Base-by-base conservation (phyloP, 2,888 invertebrate species). In the Pristionchus japonicus region DNA sequence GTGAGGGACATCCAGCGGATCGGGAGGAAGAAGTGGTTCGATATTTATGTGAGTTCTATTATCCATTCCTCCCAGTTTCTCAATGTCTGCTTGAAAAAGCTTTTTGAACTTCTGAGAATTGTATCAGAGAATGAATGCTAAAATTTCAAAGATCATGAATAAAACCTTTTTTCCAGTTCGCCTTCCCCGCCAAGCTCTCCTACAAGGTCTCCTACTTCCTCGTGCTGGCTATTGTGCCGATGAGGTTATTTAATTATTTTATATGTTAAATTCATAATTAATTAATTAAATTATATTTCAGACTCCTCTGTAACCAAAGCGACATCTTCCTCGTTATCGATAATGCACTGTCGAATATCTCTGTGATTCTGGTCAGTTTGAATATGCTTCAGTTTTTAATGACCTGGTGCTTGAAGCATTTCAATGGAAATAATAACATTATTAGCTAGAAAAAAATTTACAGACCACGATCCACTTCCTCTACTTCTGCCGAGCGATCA, bases 401-500 rank as follows among this genome's bases (percentile, higher is more conserved):
- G n/a, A n/a, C n/a, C n/a, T n/a, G n/a, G n/a, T n/a, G n/a, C n/a
- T n/a, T n/a, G n/a, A n/a, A n/a, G n/a, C n/a, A n/a, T n/a, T n/a
- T n/a, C n/a, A n/a, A n/a, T n/a, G n/a, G n/a, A n/a, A n/a, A n/a
- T n/a, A n/a, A n/a, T n/a, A n/a, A n/a, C n/a, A n/a, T n/a, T n/a
- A n/a, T n/a, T n/a, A n/a, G n/a, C n/a, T n/a, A n/a, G n/a, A n/a
- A n/a, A n/a, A n/a, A 99, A 95, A 98, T 99, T 94, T 96, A 97
- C 90, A 96, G 98, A 2, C 98, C 0, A 97, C 98, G 0, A 98
- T 98, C 0, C 99, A 98, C 95, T 98, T 98, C 95, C 95, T 99
- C 87, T 99, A 98, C 95, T 99, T 98, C 95, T 98, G 98, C 95
- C 91, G 91, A 88, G 92, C 91, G 1, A 90, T 92, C 31, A 89